These are phyloP conservation scores for Benitochromis conjunctus DNA, from an alignment of 2,113 vertebrate genomes.

Conservation along the genomic window DNA sequence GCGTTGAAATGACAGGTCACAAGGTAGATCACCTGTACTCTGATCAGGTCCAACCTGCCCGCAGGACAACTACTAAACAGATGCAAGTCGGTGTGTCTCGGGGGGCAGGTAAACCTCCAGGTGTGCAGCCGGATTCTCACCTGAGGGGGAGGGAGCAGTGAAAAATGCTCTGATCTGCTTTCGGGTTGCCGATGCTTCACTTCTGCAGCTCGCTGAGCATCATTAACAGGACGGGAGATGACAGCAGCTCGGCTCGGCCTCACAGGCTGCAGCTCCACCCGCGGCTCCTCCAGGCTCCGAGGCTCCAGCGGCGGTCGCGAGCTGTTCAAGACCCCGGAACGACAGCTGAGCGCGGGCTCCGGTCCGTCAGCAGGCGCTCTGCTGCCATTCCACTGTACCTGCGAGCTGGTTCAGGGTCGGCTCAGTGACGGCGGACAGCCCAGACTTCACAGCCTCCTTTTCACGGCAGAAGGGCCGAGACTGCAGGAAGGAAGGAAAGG, in stretches of 20 bases:
- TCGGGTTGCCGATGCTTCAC: constrained; percentile 24
- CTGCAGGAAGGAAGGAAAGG: constrained; percentile 63
- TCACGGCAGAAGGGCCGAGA: constrained; percentile 57
- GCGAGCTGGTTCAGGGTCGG: constrained; percentile 16
- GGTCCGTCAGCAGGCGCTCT: constrained; percentile 19
- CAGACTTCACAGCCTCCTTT: constrained; percentile 51
- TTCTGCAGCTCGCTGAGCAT: constrained; percentile 26
- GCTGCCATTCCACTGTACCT: constrained; percentile 40
- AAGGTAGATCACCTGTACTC: background rate
- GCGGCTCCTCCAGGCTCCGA: constrained; percentile 34
- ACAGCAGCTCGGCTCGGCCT: background rate
- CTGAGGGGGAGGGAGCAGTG: constrained; percentile 8
- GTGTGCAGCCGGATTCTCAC: constrained; percentile 38
- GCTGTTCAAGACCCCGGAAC: constrained; percentile 25
- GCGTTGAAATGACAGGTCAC: background rate
- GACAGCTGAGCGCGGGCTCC: constrained; percentile 22
- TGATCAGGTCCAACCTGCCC: background rate
- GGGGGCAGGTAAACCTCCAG: background rate
- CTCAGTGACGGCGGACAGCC: constrained; percentile 1
- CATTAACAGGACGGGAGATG: background rate
- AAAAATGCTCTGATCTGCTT: background rate
- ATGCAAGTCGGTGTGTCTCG: background rate
- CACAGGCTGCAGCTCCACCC: constrained; percentile 47
- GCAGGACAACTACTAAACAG: background rate
- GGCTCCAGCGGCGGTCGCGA: constrained; percentile 22